These are phyloP conservation scores for Hipparchia sbordonii DNA, from an alignment of 2,888 invertebrate species.

Conservation along the genomic window DNA sequence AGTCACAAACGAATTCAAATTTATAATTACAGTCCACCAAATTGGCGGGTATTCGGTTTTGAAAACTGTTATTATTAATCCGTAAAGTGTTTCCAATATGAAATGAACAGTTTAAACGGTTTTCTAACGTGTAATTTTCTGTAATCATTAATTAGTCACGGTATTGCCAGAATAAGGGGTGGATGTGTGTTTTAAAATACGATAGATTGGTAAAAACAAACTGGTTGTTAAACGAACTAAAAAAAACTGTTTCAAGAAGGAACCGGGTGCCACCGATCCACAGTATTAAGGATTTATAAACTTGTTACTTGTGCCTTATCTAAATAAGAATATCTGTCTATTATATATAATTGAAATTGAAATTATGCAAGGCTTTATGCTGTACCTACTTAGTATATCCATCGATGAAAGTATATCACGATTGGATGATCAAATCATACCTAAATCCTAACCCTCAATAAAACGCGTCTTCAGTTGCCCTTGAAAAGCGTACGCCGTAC, in stretches of 20 bases:
- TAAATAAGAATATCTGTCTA: too few species aligned
- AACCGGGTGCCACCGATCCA: too few species aligned
- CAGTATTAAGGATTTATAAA: too few species aligned
- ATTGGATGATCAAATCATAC: too few species aligned
- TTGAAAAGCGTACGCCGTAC: conserved; percentile 26
- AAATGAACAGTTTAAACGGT: conserved; percentile 22
- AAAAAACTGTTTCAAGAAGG: too few species aligned
- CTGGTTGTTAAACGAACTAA: too few species aligned
- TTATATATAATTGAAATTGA: too few species aligned
- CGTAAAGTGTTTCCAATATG: conserved; percentile 26
- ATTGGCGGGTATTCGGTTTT: conserved; percentile 30
- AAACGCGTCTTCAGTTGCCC: conserved; percentile 9
- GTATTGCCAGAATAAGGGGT: not conserved
- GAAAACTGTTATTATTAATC: conserved; percentile 28
- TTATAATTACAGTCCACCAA: conserved; percentile 33
- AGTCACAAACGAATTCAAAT: conserved; percentile 27
- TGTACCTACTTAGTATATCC: too few species aligned
- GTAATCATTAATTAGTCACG: conserved; percentile 3
- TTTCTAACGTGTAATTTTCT: conserved; percentile 22
- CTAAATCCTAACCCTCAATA: not conserved
- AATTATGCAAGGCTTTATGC: too few species aligned
- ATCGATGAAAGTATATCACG: too few species aligned
- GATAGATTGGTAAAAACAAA: not conserved
- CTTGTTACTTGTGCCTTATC: too few species aligned
- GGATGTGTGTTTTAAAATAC: not conserved